Conservation (phyloP, 2,113 vertebrate species). For the Vulpes vulpes region DNA sequence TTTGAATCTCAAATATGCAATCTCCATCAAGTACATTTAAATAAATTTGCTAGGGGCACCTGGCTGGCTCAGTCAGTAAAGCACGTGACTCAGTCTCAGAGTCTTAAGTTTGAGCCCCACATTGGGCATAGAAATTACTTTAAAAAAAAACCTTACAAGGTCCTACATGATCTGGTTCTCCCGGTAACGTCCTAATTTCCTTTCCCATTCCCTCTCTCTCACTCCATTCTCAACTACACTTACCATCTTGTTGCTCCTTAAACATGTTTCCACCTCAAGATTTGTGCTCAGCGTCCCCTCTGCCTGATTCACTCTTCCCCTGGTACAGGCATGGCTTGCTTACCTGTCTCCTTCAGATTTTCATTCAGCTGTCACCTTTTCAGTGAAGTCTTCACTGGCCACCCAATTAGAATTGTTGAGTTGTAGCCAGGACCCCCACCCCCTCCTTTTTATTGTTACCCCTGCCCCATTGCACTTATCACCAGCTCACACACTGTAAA, state of each 20-base stretch:
- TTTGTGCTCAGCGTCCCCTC: neutral
- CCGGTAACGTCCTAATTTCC: neutral
- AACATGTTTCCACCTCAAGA: neutral
- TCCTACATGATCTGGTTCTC: neutral
- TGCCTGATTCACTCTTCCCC: neutral
- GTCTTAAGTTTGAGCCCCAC: neutral
- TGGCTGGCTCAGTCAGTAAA: neutral
- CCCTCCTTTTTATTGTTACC: neutral
- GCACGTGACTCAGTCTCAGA: neutral
- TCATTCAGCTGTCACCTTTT: neutral
- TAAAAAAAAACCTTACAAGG: neutral
- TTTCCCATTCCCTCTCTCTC: too few relatives aligned
- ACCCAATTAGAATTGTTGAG: neutral
- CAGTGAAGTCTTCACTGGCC: neutral
- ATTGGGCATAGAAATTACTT: neutral
- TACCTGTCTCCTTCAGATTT: neutral
- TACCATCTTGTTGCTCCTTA: neutral
- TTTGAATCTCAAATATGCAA: neutral
- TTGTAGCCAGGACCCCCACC: neutral
- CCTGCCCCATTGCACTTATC: too few relatives aligned
- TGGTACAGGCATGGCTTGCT: too few relatives aligned
- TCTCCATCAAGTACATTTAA: neutral
- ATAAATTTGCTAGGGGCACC: neutral
- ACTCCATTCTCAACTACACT: neutral
- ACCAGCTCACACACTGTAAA: rapidly evolving